phyloP scores from a whole-genome alignment of 2,113 vertebrate species.

The Shinisaurus crocodilurus region DNA sequence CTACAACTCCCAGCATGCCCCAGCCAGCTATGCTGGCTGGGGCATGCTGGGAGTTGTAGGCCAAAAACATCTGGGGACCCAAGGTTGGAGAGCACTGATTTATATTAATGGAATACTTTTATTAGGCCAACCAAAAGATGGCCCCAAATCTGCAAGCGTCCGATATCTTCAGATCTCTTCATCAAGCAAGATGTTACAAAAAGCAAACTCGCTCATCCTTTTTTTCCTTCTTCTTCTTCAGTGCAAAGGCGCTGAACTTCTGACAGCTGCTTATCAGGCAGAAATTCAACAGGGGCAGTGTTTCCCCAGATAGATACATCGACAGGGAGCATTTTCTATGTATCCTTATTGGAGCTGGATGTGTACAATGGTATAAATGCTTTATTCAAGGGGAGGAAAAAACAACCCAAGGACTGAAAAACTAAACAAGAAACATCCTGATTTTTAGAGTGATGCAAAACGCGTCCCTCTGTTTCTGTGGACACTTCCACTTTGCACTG shows the following conservation, averaged over 20 bases:
- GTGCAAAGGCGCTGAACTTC: not conserved
- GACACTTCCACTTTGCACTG: not conserved
- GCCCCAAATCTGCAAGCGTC: no score
- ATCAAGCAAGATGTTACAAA: no score
- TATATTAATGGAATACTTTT: no score
- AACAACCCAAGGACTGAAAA: not conserved
- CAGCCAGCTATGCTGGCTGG: no score
- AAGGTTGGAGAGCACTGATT: no score
- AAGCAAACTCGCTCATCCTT: no score
- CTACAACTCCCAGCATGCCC: no score
- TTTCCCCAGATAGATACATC: not conserved
- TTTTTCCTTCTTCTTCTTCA: not conserved
- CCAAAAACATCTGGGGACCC: no score
- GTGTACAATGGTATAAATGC: not conserved
- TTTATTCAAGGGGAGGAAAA: not conserved
- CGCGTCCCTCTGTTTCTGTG: not conserved
- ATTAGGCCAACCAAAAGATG: no score
- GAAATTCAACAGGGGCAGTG: not conserved
- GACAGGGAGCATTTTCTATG: not conserved
- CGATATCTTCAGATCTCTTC: no score
- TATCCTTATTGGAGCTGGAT: not conserved
- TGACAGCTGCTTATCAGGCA: not conserved
- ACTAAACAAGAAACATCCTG: no score
- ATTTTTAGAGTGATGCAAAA: not conserved
- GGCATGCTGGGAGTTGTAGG: no score